phyloP scores from a whole-genome alignment of 2,797 vertebrate genomes.

The Garrulus glandarius region DNA sequence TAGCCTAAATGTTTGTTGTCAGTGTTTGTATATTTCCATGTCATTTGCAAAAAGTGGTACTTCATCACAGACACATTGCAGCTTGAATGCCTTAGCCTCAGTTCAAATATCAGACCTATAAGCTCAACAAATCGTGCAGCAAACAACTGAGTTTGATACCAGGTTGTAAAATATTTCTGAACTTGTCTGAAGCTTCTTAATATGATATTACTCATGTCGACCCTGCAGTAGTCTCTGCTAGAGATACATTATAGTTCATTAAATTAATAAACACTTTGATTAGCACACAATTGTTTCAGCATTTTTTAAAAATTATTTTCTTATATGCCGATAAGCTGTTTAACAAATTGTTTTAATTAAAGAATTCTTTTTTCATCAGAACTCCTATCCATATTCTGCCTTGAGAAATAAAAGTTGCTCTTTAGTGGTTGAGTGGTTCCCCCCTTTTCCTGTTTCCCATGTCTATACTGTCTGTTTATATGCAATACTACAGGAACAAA shows the following conservation, averaged over 20 bases:
- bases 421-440: background rate
- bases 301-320: background rate
- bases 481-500: background rate
- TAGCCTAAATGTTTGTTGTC: background rate
- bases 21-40: background rate
- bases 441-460: background rate
- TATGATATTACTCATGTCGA: background rate
- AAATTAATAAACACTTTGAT: background rate
- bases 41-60: background rate
- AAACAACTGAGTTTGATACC: background rate
- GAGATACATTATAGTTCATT: background rate
- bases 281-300: background rate
- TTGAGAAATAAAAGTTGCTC: background rate
- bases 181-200: background rate
- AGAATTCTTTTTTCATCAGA: background rate
- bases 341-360: background rate
- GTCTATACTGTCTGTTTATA: background rate
- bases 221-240: background rate
- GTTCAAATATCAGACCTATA: background rate
- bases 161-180: background rate
- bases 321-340: background rate
- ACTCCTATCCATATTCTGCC: background rate
- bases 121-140: background rate
- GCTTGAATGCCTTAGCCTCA: background rate
- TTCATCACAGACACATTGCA: background rate